Base-by-base conservation (phyloP, 2,113 vertebrate genomes). In the Engystomops pustulosus region DNA sequence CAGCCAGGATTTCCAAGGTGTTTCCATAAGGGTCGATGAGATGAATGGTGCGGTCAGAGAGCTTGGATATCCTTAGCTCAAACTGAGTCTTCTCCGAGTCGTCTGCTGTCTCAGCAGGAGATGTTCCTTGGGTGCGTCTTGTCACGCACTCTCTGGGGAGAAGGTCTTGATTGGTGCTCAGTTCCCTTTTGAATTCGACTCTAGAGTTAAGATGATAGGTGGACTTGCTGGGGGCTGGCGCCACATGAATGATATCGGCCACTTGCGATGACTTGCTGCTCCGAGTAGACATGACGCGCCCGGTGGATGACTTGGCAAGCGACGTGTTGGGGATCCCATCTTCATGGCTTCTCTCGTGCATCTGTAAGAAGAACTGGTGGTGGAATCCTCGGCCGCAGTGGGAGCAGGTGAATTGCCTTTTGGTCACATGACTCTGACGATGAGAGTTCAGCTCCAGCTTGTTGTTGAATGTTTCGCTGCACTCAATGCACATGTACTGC, bases 321-420 rank as follows among this genome's bases (percentile, higher is more conserved):
- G 34, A 20, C 6, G 41, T n/a, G 20, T 3, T n/a, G 7, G 80
- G 23, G 23, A 4, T 17, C 4, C 47, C 75, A 5, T 7, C 62
- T 14, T 70, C 83, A 11, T 84, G 83, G 14, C 83, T 84, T 17
- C 83, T 84, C 47, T 84, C 83, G 9, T 84, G 83, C 83, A 84
- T 62, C 20, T 84, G 62, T 67, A 84, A 51, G 47, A 84, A 84
- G 47, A 84, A 32, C 17, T 84, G 83, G 62, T 84, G 83, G 75
- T 84, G 83, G 15, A 84, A 84, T 25, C 83, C 75, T 23, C 83
- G 17, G 0, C 83, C 83, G 5, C 83, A 84, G 25, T 79, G 75
- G 0, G 74, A 30, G 20, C 83, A 84, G 17, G 23, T 77, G 36
- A 79, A 84, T 15, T 77, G 74, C 12, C 70, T 84, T 25, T 58